Base-by-base conservation (phyloP, 2,888 invertebrate species). In the Anoplius nigerrimus region DNA sequence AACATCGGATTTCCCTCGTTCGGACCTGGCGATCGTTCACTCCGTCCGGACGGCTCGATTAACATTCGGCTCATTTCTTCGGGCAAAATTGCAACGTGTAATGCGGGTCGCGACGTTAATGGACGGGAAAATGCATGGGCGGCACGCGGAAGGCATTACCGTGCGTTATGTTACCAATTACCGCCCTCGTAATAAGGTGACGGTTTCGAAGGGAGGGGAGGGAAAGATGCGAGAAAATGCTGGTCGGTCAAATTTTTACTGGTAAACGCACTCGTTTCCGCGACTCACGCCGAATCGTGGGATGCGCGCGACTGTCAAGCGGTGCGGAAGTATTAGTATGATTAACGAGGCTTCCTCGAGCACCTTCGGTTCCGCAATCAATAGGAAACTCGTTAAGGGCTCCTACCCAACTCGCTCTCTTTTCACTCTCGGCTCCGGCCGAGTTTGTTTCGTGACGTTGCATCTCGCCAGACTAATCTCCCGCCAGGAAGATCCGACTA, bases 351-450 rank as follows among this genome's bases (percentile, higher is more conserved):
- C 8, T 48, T 48, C 18, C 48, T 34, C 48, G 48, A 18, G 48
- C 48, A 48, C 48, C 48, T 48, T 48, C 8, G 13, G 16, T 48
- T 18, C 48, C 48, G 16, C 13, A 48, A 48, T 48, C 48, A 18
- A 48, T 48, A 48, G n/a, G 48, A 18, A 18, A 15, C 48, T 48
- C 48, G 48, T 48, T 48, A 48, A 48, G 48, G 48, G 48, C 48
- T 48, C 48, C 48, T 48, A n/a, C 48, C 11, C 11, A 13, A 13
- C 18, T 48, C 16, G 48, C 18, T 5, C 48, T 48, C 48, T 48
- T 48, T 48, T 48, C 48, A 48, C 48, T 11, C 4, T 5, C 11
- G n/a, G 16, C 45, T 2, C 24, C 3, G 24, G 34, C 4, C 34
- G 34, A 34, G 34, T 48, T 48, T 48, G 48, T 18, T 18, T 16